phyloP scores from a whole-genome alignment of 2,888 invertebrate species.

The Arge pagana region DNA sequence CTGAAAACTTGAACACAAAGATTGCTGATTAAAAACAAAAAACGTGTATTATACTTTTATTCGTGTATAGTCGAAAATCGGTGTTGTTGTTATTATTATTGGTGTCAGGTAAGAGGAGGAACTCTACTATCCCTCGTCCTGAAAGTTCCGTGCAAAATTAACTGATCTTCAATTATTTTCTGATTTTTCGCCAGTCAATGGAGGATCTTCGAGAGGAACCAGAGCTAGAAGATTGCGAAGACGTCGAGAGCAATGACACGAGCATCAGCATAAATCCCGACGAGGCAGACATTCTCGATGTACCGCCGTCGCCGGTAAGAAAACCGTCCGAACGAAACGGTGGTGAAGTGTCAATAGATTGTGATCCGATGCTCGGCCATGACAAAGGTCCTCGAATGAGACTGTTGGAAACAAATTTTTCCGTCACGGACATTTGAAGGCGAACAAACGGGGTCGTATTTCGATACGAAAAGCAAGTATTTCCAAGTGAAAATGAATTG shows the following conservation, averaged over 20 bases:
- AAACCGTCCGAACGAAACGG: conserved; percentile 29
- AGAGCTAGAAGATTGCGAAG: conserved; percentile 53
- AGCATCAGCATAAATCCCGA: conserved; percentile 30
- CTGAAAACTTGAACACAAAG: no score
- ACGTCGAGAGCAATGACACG: conserved; percentile 53
- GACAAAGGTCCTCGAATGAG: conserved; percentile 21
- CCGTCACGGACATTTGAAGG: no score
- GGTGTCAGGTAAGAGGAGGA: not conserved
- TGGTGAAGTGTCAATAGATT: not conserved
- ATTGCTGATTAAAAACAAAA: no score
- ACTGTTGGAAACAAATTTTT: conserved; percentile 50
- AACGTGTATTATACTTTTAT: not conserved
- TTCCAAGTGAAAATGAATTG: no score
- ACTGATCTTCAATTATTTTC: not conserved
- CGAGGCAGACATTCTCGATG: conserved; percentile 36
- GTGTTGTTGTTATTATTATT: not conserved
- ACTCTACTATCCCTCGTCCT: not conserved
- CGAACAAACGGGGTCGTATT: no score
- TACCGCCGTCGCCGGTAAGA: conserved; percentile 45
- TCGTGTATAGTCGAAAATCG: not conserved
- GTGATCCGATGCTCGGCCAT: conserved; percentile 16
- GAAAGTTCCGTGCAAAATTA: not conserved
- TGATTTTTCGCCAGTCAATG: conserved; percentile 47
- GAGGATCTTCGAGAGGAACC: conserved; percentile 56
- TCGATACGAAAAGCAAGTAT: no score